Conservation (phyloP, 2,113 vertebrate genomes). For the Columba janthina region DNA sequence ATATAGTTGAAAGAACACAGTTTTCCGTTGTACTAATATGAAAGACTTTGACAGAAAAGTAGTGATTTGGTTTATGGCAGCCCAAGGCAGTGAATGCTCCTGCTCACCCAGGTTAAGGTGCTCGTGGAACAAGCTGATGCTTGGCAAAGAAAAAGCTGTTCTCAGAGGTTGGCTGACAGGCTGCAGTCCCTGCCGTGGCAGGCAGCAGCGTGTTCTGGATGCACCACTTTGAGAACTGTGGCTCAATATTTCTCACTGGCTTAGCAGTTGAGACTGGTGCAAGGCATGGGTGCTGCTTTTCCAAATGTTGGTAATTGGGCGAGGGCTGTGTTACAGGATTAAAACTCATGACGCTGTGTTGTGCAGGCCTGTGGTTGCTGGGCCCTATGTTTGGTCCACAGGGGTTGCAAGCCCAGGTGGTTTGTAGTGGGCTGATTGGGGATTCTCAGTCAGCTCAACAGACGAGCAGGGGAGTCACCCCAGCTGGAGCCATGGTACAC, state of each 20-base stretch:
- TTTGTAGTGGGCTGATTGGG: background rate
- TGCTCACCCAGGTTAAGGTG: background rate
- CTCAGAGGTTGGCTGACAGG: background rate
- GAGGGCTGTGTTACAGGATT: background rate
- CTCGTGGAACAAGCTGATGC: fast-evolving
- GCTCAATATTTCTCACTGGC: background rate
- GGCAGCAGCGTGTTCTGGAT: background rate
- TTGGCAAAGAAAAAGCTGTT: background rate
- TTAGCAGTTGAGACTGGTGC: background rate
- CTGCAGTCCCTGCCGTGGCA: fast-evolving
- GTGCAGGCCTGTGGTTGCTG: background rate
- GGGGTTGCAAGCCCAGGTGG: background rate
- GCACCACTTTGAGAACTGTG: background rate
- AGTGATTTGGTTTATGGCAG: background rate
- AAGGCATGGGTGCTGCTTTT: background rate
- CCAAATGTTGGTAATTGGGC: background rate
- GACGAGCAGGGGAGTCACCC: background rate
- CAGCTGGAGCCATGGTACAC: background rate
- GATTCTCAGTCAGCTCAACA: background rate
- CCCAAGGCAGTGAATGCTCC: background rate
- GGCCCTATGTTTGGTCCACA: background rate
- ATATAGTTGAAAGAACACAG: background rate
- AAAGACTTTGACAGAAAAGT: background rate
- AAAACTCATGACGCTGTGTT: background rate
- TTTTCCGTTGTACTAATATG: background rate